Percentiles rank a stretch among this genome's conserved stretches.
These are phyloP conservation scores for Eueremaeus valkanovi DNA, from an alignment of 2,888 invertebrate genomes.

Conservation along the genomic window DNA sequence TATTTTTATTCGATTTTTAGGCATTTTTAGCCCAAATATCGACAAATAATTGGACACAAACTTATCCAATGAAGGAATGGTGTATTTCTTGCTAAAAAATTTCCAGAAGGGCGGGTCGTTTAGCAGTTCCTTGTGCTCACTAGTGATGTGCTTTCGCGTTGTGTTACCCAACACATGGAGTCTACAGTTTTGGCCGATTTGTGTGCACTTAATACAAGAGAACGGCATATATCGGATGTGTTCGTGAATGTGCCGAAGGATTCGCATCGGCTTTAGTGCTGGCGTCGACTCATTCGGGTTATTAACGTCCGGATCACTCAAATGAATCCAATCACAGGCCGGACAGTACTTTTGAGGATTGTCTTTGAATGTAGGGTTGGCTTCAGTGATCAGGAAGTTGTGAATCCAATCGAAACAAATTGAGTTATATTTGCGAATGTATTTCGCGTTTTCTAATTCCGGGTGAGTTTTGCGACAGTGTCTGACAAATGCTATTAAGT, in stretches of 20 bases:
- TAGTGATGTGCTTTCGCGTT: neutral
- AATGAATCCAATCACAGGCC: slow-evolving; percentile 13
- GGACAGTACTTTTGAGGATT: slow-evolving; percentile 16
- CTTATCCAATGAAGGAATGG: slow-evolving; percentile 16
- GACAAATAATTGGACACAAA: neutral
- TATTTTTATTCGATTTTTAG: neutral
- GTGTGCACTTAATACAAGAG: neutral
- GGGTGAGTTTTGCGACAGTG: neutral
- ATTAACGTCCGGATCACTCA: neutral
- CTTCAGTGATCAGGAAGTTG: neutral
- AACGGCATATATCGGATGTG: slow-evolving; percentile 23
- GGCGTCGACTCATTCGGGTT: neutral
- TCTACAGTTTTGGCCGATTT: neutral
- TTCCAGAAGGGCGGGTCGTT: neutral
- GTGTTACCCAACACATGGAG: neutral
- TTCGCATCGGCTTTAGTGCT: neutral
- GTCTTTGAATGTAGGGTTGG: no score
- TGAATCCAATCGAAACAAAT: slow-evolving; percentile 4
- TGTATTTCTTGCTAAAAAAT: neutral
- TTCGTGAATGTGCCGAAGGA: slow-evolving; percentile 14
- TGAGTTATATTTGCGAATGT: neutral
- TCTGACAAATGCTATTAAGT: neutral
- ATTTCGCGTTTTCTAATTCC: neutral
- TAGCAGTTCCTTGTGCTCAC: neutral
- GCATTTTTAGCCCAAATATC: neutral